Conservation (phyloP, 2,888 invertebrate species). For the Drosophila anomalata region DNA sequence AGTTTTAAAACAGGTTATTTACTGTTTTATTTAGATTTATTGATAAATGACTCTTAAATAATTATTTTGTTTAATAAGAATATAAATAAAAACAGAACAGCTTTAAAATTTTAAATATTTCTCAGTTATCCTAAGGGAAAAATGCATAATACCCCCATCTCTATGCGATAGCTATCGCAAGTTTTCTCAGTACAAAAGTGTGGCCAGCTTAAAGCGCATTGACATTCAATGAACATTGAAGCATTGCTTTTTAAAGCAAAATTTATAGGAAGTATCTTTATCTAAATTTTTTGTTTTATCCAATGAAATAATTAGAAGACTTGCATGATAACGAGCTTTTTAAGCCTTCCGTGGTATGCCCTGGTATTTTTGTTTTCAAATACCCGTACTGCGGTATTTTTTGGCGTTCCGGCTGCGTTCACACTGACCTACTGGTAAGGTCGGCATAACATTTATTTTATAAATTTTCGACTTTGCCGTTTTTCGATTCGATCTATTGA, state of each 20-base stretch:
- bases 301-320: neutral
- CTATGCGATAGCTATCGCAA: neutral
- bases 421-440: constrained; percentile 56
- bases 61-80: too few species aligned
- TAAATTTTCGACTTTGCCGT: constrained; percentile 40
- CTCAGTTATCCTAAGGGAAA: neutral
- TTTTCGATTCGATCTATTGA: constrained; percentile 34
- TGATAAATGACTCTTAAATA: too few species aligned
- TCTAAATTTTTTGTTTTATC: neutral
- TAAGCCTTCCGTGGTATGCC: neutral
- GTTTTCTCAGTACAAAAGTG: neutral
- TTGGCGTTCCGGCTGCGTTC: constrained; percentile 26
- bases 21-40: too few species aligned
- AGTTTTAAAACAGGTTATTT: too few species aligned
- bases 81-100: too few species aligned
- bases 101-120: too few species aligned
- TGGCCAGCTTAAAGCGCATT: too few species aligned
- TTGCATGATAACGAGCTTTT: neutral
- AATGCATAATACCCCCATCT: neutral
- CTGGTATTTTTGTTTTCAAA: constrained; percentile 2
- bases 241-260: neutral
- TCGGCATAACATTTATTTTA: constrained; percentile 57
- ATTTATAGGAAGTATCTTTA: neutral
- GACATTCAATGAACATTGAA: too few species aligned
- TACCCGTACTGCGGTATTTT: neutral